These are phyloP conservation scores for Anastatus disparis DNA, from an alignment of 1,140 invertebrate genomes.

Conservation along the genomic window DNA sequence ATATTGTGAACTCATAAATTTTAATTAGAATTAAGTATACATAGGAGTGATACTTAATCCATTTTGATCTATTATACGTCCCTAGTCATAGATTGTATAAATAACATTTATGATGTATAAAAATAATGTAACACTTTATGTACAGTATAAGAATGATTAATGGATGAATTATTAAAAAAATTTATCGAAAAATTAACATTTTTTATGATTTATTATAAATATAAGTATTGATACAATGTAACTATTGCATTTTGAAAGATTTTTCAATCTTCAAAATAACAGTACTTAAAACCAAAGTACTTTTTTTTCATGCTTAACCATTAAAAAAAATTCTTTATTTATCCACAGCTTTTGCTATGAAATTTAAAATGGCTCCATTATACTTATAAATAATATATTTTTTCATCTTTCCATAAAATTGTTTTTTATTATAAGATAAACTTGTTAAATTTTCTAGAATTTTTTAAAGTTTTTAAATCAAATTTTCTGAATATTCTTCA, in stretches of 20 bases:
- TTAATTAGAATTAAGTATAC: conserved; percentile 1
- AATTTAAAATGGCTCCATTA: conserved; percentile 30
- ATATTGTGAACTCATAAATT: conserved; percentile 1
- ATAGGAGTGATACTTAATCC: conserved; percentile 27
- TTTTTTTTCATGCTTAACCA: conserved; percentile 13
- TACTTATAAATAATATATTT: conserved; percentile 23
- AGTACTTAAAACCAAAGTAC: conserved; percentile 18
- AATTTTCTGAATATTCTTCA: conserved; percentile 32
- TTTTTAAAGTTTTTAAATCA: conserved; percentile 27
- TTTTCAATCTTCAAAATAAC: conserved; percentile 28
- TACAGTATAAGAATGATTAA: not conserved
- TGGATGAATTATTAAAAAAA: conserved; percentile 15
- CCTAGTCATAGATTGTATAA: conserved; percentile 20
- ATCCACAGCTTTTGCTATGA: conserved; percentile 27
- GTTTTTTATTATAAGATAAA: conserved; percentile 13
- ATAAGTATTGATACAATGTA: conserved; percentile 57
- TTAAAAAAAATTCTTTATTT: conserved; percentile 6
- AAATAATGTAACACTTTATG: not conserved
- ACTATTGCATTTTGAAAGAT: conserved; percentile 45
- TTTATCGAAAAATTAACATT: conserved; percentile 28
- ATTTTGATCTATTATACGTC: conserved; percentile 1
- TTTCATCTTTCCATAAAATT: conserved; percentile 23
- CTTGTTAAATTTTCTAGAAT: conserved; percentile 34
- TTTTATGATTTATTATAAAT: conserved; percentile 61
- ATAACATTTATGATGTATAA: conserved; percentile 33